Conservation (phyloP, 2,888 invertebrate species). For the Drosophila vallismaia region DNA sequence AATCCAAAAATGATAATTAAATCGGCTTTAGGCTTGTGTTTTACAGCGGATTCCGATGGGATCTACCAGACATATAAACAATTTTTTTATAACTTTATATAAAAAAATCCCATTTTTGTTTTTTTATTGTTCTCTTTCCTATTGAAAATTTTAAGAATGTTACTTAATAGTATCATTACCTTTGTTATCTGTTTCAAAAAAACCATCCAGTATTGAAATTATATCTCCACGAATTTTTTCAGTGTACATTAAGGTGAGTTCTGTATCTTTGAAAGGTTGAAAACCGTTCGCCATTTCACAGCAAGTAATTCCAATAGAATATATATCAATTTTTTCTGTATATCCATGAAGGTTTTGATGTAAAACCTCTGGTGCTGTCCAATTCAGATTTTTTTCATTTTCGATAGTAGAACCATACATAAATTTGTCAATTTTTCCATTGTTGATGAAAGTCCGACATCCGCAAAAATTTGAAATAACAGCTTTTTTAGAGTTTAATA, state of each 20-base stretch:
- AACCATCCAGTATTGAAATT: conserved; percentile 90
- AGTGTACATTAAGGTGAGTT: conserved; percentile 94
- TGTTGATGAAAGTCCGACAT: conserved; percentile 89
- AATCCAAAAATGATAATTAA: no score
- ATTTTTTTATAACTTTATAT: no score
- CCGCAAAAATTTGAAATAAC: conserved; percentile 92
- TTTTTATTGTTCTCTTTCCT: no score
- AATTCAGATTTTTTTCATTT: conserved; percentile 87
- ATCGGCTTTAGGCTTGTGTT: no score
- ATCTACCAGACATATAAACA: no score
- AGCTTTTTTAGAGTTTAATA: conserved; percentile 89
- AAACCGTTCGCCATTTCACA: conserved; percentile 92
- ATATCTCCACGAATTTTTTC: conserved; percentile 92
- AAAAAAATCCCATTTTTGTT: no score
- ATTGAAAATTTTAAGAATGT: neutral
- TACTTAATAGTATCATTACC: conserved; percentile 40
- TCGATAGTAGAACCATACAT: conserved; percentile 92
- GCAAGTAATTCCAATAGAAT: conserved; percentile 94
- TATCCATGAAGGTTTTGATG: conserved; percentile 95
- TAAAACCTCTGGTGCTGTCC: conserved; percentile 96
- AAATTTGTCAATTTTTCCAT: conserved; percentile 88
- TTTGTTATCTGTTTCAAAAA: conserved; percentile 77
- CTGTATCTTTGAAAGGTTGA: conserved; percentile 93
- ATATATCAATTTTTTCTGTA: conserved; percentile 94
- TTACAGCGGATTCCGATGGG: no score